Conservation (phyloP, 1,140 invertebrate genomes). For the Cheumatopsyche charites region DNA sequence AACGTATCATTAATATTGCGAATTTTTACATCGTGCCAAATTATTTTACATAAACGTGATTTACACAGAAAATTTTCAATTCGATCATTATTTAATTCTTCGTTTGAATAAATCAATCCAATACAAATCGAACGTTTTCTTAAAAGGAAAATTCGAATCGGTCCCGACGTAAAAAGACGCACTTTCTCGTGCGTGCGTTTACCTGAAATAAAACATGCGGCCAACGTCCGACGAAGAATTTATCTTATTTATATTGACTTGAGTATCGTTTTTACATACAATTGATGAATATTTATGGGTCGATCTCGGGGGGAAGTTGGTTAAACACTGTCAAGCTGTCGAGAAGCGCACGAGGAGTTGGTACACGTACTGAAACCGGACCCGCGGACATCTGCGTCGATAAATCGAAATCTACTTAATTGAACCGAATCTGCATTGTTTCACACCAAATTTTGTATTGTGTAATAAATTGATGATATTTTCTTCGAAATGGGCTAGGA, state of each 20-base stretch:
- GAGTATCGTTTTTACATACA: conserved; percentile 35
- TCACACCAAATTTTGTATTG: neutral
- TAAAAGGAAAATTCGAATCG: too few relatives aligned
- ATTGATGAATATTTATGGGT: conserved; percentile 42
- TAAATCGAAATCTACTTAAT: neutral
- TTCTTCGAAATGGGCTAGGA: too few relatives aligned
- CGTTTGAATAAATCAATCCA: too few relatives aligned
- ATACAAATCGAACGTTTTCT: too few relatives aligned
- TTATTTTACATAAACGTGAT: too few relatives aligned
- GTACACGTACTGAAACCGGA: neutral
- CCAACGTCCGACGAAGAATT: conserved; percentile 15
- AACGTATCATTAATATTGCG: too few relatives aligned
- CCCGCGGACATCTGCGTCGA: neutral
- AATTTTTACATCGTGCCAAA: too few relatives aligned
- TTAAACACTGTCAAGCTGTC: conserved; percentile 39
- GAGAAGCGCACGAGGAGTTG: neutral
- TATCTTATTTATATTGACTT: conserved; percentile 28
- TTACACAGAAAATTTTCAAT: too few relatives aligned
- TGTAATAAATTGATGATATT: neutral
- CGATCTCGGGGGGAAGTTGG: conserved; percentile 33
- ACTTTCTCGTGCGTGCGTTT: neutral
- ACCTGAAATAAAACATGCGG: conserved; percentile 2
- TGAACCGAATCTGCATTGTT: too few relatives aligned
- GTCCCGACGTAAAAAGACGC: too few relatives aligned
- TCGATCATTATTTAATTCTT: too few relatives aligned